Conservation (phyloP, 2,113 vertebrate species). For the Excalfactoria chinensis region DNA sequence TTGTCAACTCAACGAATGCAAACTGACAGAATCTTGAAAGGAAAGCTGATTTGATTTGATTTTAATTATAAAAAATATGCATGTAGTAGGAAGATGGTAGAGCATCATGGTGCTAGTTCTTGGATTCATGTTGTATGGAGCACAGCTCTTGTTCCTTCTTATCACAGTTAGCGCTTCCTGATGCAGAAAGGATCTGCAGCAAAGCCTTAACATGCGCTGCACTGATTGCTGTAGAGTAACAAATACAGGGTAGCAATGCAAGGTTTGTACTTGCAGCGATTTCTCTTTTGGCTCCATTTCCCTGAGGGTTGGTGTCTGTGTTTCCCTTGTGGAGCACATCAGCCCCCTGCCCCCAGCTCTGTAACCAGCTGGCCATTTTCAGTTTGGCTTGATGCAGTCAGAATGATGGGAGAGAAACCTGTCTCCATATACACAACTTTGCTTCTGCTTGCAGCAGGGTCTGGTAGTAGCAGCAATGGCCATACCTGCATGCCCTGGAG, state of each 20-base stretch:
- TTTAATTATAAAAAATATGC: background rate
- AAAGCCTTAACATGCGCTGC: background rate
- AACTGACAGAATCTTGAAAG: background rate
- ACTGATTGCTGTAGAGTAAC: background rate
- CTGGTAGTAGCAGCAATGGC: background rate
- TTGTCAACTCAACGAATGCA: background rate
- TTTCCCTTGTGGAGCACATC: background rate
- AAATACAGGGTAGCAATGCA: background rate
- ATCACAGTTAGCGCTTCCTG: background rate
- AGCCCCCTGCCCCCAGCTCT: background rate
- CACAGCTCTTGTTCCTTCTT: background rate
- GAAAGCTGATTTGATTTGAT: background rate
- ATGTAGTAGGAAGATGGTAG: rapidly evolving
- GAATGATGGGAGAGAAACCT: rapidly evolving
- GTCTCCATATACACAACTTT: rapidly evolving
- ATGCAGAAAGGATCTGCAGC: background rate
- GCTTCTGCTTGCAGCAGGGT: background rate
- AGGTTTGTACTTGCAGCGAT: background rate
- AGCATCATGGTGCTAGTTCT: background rate
- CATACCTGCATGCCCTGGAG: background rate
- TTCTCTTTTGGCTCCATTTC: background rate
- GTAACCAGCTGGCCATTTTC: background rate
- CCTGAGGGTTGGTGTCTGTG: background rate
- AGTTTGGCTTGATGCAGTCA: background rate
- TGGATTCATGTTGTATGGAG: background rate